Base-by-base conservation (phyloP, 2,113 vertebrate genomes). In the Pontoporia blainvillei region DNA sequence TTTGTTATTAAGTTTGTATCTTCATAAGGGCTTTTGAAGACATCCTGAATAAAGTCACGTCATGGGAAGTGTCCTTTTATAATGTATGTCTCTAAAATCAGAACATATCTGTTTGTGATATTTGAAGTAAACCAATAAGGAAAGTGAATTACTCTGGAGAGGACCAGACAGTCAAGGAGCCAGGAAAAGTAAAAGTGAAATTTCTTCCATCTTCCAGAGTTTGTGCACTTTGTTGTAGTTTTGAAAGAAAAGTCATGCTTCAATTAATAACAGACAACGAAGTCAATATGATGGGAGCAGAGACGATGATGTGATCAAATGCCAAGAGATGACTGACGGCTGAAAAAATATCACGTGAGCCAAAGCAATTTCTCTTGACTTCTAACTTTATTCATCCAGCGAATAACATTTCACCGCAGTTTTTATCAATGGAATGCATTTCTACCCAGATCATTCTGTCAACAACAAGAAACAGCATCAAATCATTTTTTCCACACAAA, bases 361-460 rank as follows among this genome's bases (percentile, higher is more conserved):
- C 98, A 97, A 98, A 98, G 98, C 41, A 97, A 98, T 98, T 98
- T 97, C 84, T 91, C 62, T 88, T 97, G 96, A 96, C 95, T 91
- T 95, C 95, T 98, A 98, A 98, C 97, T 98, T 98, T 88, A 88
- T 97, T 90, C 92, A 96, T 93, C 98, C 82, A 36, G 97, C 64
- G 85, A 98, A 97, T 96, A 98, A 71, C 97, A 98, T 98, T 98
- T 97, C 98, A 98, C 98, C 97, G 98, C 73, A 94, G 95, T 98
- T 98, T 98, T 98, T 98, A 98, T 98, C 98, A 98, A 98, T 98
- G 97, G 94, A 98, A 97, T 96, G 97, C 96, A 98, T 97, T 98
- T 98, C 95, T 95, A 94, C 93, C 75, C 93, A 97, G 97, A 98
- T 97, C 98, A 98, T 96, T 97, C 97, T 98, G 98, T 98, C 98